These are phyloP conservation scores for Dastarcus helophoroides DNA, from an alignment of 2,888 invertebrate genomes.

Conservation along the genomic window DNA sequence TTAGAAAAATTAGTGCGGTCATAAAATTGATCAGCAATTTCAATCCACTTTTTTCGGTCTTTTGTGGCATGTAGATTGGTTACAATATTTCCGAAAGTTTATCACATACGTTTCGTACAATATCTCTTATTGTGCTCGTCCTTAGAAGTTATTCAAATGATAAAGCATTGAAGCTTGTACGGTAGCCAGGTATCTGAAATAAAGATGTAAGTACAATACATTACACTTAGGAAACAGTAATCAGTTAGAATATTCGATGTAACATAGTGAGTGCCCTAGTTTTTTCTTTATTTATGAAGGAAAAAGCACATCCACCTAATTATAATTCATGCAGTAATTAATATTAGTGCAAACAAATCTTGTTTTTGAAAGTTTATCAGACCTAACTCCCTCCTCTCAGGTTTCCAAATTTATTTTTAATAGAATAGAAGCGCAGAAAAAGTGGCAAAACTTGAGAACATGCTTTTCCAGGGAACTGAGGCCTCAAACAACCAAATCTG, in stretches of 20 bases:
- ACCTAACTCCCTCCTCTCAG: neutral
- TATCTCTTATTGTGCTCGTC: constrained; percentile 20
- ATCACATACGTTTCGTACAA: constrained; percentile 21
- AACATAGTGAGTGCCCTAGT: no score
- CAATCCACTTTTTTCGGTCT: constrained; percentile 18
- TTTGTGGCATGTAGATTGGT: constrained; percentile 12
- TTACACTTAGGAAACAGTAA: neutral
- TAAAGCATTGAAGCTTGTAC: constrained; percentile 20
- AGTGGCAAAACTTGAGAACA: constrained; percentile 13
- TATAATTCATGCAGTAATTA: no score
- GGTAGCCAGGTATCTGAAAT: constrained; percentile 21
- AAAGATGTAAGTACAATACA: constrained; percentile 8
- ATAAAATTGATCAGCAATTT: constrained; percentile 22
- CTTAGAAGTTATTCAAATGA: constrained; percentile 22
- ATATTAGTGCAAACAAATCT: no score
- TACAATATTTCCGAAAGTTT: constrained; percentile 18
- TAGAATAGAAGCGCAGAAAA: constrained; percentile 16
- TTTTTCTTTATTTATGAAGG: no score
- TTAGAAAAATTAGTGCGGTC: constrained; percentile 25
- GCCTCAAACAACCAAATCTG: constrained; percentile 16
- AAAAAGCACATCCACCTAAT: no score
- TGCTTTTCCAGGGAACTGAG: constrained; percentile 17
- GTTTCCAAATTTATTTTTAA: constrained; percentile 2
- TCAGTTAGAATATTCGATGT: neutral
- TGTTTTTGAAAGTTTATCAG: no score